Conservation (phyloP, 1,140 invertebrate species). For the Lasioglossum albipes region DNA sequence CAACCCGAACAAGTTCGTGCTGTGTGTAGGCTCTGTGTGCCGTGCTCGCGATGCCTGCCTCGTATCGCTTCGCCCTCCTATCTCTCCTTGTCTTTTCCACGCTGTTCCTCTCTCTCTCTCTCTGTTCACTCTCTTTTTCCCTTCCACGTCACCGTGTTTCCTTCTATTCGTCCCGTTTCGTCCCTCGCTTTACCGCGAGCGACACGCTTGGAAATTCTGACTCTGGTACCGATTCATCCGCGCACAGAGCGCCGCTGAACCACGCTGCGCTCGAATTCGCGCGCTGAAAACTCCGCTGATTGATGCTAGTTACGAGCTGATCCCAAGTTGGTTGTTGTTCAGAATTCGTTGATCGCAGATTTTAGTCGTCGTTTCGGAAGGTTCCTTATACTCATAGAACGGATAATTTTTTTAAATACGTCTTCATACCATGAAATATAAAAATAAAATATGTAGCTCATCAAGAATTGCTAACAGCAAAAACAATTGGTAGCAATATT, state of each 20-base stretch:
- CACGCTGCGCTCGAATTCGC: slow-evolving; percentile 55
- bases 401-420: too few relatives aligned
- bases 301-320: slow-evolving; percentile 60
- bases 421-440: too few relatives aligned
- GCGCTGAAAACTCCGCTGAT: slow-evolving; percentile 59
- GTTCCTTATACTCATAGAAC: too few relatives aligned
- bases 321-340: slow-evolving; percentile 38
- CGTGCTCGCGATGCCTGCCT: slow-evolving; percentile 57
- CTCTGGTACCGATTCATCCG: slow-evolving; percentile 65
- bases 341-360: too few relatives aligned
- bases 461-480: too few relatives aligned
- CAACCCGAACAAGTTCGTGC: slow-evolving; percentile 74
- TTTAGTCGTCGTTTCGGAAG: too few relatives aligned
- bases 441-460: too few relatives aligned
- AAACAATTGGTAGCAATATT: too few relatives aligned
- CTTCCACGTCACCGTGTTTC: slow-evolving; percentile 27
- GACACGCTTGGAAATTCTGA: slow-evolving; percentile 71
- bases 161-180: slow-evolving; percentile 46
- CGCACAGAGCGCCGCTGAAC: slow-evolving; percentile 29
- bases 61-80: slow-evolving; percentile 50
- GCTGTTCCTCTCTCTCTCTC: slow-evolving; percentile 15
- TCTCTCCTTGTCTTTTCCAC: slow-evolving; percentile 18
- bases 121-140: not conserved
- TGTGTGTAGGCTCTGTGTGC: slow-evolving; percentile 69
- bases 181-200: slow-evolving; percentile 46